phyloP scores from a whole-genome alignment of 2,113 vertebrate genomes.

The Ailurus styani region DNA sequence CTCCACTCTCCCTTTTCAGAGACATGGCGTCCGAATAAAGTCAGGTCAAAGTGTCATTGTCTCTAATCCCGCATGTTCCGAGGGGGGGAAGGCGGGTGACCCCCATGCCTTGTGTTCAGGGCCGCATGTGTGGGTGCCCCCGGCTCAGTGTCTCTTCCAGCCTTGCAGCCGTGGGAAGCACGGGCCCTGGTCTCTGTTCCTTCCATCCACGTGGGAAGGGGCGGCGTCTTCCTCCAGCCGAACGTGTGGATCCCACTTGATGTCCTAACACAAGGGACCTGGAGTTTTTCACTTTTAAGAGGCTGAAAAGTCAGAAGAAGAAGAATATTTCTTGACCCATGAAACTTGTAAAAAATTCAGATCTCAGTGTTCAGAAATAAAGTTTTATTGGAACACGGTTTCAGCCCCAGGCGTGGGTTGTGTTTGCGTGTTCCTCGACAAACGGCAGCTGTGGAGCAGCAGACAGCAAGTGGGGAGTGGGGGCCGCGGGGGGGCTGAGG shows the following conservation, averaged over 20 bases:
- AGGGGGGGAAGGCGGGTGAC: rapidly evolving
- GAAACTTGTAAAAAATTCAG: background rate
- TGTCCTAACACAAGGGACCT: background rate
- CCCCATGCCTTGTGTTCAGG: rapidly evolving
- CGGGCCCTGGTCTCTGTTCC: too few relatives aligned
- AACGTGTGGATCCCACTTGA: background rate
- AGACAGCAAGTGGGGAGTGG: background rate
- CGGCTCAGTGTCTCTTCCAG: background rate
- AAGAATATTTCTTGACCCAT: background rate
- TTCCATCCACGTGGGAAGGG: rapidly evolving
- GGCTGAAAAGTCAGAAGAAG: background rate
- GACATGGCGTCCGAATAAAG: rapidly evolving
- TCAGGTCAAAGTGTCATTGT: background rate
- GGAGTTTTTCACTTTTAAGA: background rate
- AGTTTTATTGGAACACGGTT: background rate
- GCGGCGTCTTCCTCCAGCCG: rapidly evolving
- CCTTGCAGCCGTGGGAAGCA: rapidly evolving
- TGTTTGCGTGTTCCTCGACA: rapidly evolving
- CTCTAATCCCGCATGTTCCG: background rate
- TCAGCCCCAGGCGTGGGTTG: background rate
- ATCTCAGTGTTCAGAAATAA: background rate
- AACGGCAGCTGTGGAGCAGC: rapidly evolving
- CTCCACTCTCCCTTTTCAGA: background rate
- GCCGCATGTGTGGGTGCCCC: background rate
- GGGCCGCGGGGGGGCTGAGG: rapidly evolving